Conservation (phyloP, 2,888 invertebrate genomes). For the Hirtodrosophila alboralis region DNA sequence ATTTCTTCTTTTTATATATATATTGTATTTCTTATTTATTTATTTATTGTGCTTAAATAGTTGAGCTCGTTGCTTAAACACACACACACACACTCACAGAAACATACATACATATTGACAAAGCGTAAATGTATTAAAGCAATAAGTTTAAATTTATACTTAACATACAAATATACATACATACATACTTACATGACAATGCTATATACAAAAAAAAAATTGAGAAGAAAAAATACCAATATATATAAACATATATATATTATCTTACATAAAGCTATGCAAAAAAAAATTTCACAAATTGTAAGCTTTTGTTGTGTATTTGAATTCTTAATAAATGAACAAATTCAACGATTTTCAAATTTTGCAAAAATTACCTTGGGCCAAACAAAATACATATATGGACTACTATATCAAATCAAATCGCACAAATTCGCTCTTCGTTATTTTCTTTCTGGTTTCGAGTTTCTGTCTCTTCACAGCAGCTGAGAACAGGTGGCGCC, state of each 20-base stretch:
- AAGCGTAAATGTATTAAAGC: slow-evolving; percentile 70
- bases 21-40: slow-evolving; percentile 21
- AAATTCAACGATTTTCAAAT: slow-evolving; percentile 59
- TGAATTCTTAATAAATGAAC: slow-evolving; percentile 71
- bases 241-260: slow-evolving; percentile 54
- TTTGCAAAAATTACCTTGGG: slow-evolving; percentile 27
- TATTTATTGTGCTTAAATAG: slow-evolving; percentile 25
- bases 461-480: slow-evolving; percentile 52
- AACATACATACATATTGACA: slow-evolving; percentile 33
- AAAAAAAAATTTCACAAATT: slow-evolving; percentile 62
- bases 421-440: slow-evolving; percentile 26
- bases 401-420: background rate
- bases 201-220: slow-evolving; percentile 57
- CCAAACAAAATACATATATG: no score
- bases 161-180: slow-evolving; percentile 65
- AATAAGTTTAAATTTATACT: slow-evolving; percentile 69
- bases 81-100: slow-evolving; percentile 23
- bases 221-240: slow-evolving; percentile 34
- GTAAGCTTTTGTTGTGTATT: slow-evolving; percentile 78
- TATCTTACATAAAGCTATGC: slow-evolving; percentile 52
- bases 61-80: slow-evolving; percentile 43
- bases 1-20: slow-evolving; percentile 27
- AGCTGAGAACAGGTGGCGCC: slow-evolving; percentile 55
- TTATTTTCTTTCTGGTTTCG: slow-evolving; percentile 36
- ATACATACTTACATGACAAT: slow-evolving; percentile 64